Percentiles rank a stretch among this genome's conserved stretches.
Evolutionary conservation across 1,140 invertebrate genomes (phyloP).

Genomic region (Aphelinus certus): DNA sequence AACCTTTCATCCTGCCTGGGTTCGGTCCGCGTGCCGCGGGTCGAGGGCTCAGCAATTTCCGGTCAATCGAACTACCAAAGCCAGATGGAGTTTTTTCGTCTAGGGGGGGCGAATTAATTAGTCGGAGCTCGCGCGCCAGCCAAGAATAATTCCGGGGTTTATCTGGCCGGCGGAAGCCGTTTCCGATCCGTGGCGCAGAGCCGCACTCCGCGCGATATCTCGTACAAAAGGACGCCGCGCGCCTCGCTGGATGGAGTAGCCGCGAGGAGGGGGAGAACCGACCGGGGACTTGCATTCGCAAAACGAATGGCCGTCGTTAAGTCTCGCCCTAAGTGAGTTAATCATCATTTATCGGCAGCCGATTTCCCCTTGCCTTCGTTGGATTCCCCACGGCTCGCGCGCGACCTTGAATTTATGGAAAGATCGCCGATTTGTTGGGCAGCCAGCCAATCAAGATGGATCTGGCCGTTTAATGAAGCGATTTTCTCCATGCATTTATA

Average conservation of each 20-base stretch:
- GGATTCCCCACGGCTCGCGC: background rate
- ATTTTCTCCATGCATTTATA: no score
- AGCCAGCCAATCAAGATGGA: no score
- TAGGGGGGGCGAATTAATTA: conserved; percentile 40
- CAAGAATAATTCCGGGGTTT: background rate
- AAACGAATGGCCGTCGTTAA: conserved; percentile 28
- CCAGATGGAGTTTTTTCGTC: conserved; percentile 30
- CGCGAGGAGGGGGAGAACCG: no score
- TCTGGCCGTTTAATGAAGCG: no score
- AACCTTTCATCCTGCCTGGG: no score
- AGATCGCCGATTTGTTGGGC: no score
- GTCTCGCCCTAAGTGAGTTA: conserved; percentile 5
- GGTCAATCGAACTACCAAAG: background rate
- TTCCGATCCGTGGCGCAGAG: background rate
- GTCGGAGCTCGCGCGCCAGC: conserved; percentile 4
- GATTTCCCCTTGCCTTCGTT: conserved; percentile 2
- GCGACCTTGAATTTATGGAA: conserved; percentile 4
- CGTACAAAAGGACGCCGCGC: no score
- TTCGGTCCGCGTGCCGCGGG: no score
- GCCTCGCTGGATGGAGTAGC: no score
- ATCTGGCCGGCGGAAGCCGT: background rate
- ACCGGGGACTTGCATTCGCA: background rate
- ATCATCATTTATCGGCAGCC: conserved; percentile 19
- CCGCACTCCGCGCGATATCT: background rate
- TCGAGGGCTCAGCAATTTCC: background rate